These are phyloP conservation scores for Chanos chanos DNA, from an alignment of 2,797 vertebrate species.

Conservation along the genomic window DNA sequence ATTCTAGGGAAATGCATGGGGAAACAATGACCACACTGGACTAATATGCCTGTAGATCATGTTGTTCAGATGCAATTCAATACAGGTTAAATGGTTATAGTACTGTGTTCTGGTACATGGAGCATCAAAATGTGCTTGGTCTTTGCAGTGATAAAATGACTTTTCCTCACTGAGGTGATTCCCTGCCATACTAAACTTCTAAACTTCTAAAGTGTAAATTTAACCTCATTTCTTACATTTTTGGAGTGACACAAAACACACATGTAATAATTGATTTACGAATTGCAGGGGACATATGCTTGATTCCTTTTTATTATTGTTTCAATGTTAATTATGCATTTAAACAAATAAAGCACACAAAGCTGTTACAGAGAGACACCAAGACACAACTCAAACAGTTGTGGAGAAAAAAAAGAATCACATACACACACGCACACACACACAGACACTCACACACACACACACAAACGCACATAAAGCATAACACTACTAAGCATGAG, in stretches of 20 bases:
- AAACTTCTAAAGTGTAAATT: background rate
- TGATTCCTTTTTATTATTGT: slow-evolving; percentile 56
- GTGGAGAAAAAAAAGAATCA: background rate
- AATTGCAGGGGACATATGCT: slow-evolving; percentile 49
- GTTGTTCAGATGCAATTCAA: too few species aligned
- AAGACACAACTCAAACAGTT: slow-evolving; percentile 9
- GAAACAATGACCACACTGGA: too few species aligned
- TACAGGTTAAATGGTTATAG: too few species aligned
- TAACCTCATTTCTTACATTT: background rate
- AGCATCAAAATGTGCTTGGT: too few species aligned
- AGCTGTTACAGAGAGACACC: background rate
- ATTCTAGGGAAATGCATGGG: too few species aligned
- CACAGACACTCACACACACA: background rate
- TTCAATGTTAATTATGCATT: slow-evolving; percentile 7
- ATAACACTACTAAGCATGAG: slow-evolving; percentile 35
- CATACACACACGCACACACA: background rate
- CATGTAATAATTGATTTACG: slow-evolving; percentile 3
- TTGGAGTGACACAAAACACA: background rate
- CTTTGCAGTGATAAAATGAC: too few species aligned
- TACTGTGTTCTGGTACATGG: too few species aligned
- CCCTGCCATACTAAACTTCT: too few species aligned
- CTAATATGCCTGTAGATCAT: too few species aligned
- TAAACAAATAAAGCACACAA: slow-evolving; percentile 1
- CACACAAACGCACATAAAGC: background rate
- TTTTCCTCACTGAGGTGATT: too few species aligned